Evolutionary conservation across 2,113 vertebrate genomes (phyloP).

Genomic region (Typhlomys cinereus): DNA sequence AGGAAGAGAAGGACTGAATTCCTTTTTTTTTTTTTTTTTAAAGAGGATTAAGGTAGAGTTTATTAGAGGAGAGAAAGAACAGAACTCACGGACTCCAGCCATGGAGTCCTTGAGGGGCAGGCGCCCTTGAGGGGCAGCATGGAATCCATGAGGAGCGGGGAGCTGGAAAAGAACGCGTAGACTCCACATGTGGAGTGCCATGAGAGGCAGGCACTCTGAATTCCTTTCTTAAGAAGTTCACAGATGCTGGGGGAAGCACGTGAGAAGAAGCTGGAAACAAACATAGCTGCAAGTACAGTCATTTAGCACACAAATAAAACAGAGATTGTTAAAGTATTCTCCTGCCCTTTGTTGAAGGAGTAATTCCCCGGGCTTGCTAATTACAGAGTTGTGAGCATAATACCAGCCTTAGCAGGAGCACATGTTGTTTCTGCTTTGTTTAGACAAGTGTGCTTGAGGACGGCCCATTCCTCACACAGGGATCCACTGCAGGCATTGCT

Average conservation of each 20-base stretch:
- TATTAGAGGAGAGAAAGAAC: too few species aligned
- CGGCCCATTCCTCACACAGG: too few species aligned
- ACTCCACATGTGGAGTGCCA: too few species aligned
- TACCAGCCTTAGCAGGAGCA: background rate
- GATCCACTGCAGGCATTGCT: background rate
- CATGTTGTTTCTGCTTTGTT: constrained; percentile 2
- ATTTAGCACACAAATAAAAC: constrained; percentile 12
- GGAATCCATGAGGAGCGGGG: too few species aligned
- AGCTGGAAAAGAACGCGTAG: too few species aligned
- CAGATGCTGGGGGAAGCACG: background rate
- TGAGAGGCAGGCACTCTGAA: too few species aligned
- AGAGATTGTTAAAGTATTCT: background rate
- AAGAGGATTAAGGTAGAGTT: too few species aligned
- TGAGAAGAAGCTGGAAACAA: constrained; percentile 1
- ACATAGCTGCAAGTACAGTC: background rate
- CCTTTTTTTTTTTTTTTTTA: too few species aligned
- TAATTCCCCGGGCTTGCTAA: constrained; percentile 24
- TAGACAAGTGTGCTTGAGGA: background rate
- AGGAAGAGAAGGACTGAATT: background rate
- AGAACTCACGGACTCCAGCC: too few species aligned
- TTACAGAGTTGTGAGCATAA: background rate
- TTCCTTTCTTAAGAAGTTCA: background rate
- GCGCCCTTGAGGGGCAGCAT: too few species aligned
- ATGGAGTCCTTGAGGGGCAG: too few species aligned
- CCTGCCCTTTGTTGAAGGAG: constrained; percentile 31